A percentile compares a stretch with the other conserved stretches of the same genome.
Evolutionary conservation across 2,888 invertebrate genomes (phyloP).

Genomic region (Lochmaea crataegi): DNA sequence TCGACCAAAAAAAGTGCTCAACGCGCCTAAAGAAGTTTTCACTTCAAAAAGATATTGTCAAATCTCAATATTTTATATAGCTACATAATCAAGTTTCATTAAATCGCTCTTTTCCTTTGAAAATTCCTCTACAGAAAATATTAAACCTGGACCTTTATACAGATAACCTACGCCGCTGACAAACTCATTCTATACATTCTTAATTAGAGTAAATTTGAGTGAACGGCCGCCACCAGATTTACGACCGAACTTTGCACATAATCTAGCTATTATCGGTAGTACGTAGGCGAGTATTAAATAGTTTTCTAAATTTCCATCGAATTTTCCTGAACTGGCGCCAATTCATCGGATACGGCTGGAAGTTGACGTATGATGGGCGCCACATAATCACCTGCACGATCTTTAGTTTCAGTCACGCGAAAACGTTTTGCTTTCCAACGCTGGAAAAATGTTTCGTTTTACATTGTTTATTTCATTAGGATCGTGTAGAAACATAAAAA

Average conservation of each 20-base stretch:
- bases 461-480: no score
- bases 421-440: no score
- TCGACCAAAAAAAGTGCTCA: no score
- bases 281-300: conserved; percentile 22
- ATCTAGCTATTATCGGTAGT: not conserved
- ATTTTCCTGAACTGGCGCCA: conserved; percentile 24
- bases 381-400: conserved; percentile 28
- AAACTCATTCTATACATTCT: not conserved
- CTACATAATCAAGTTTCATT: no score
- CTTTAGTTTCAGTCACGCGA: conserved; percentile 18
- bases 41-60: no score
- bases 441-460: no score
- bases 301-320: conserved; percentile 27
- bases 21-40: no score
- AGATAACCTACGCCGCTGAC: not conserved
- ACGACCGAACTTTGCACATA: not conserved
- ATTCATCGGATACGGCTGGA: conserved; percentile 17
- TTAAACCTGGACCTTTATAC: no score
- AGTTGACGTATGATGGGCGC: conserved; percentile 18
- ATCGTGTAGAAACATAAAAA: no score
- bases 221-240: conserved; percentile 6
- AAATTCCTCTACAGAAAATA: no score
- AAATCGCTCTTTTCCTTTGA: no score
- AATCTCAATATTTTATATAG: no score
- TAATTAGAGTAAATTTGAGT: not conserved